A percentile compares a stretch with the other conserved stretches of the same genome.
Conservation (phyloP, 1,140 invertebrate species). For the Latrodectus geometricus region DNA sequence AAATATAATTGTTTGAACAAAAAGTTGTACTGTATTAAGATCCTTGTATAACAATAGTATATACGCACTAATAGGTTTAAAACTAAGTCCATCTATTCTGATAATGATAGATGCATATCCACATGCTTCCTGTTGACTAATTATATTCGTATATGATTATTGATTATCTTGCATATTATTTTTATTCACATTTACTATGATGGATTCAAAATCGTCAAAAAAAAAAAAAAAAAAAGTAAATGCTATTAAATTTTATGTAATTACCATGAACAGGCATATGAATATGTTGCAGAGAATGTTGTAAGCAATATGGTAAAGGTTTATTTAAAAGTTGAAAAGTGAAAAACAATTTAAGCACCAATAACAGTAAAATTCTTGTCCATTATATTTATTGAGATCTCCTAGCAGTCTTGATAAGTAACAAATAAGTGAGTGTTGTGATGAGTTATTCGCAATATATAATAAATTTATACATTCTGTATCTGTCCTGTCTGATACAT, state of each 20-base stretch:
- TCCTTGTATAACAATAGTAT: constrained; percentile 29
- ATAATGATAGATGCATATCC: constrained; percentile 3
- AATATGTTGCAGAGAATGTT: neutral
- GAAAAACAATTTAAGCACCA: neutral
- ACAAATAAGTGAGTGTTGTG: neutral
- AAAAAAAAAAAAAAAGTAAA: neutral
- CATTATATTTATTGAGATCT: neutral
- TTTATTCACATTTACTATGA: neutral
- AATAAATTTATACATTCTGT: neutral
- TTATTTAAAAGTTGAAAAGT: neutral
- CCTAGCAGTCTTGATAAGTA: neutral
- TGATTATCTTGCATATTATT: neutral
- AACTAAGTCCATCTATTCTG: neutral
- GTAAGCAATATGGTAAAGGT: neutral
- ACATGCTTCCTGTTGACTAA: neutral
- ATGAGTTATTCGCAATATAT: neutral
- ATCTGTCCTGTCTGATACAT: neutral
- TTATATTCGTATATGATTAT: neutral
- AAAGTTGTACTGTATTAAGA: neutral
- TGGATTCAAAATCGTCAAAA: neutral
- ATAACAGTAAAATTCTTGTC: neutral
- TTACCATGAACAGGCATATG: neutral
- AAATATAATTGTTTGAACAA: neutral
- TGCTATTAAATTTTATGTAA: neutral
- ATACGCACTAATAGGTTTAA: neutral